Base-by-base conservation (phyloP, 2,888 invertebrate genomes). In the Spialia ferax region DNA sequence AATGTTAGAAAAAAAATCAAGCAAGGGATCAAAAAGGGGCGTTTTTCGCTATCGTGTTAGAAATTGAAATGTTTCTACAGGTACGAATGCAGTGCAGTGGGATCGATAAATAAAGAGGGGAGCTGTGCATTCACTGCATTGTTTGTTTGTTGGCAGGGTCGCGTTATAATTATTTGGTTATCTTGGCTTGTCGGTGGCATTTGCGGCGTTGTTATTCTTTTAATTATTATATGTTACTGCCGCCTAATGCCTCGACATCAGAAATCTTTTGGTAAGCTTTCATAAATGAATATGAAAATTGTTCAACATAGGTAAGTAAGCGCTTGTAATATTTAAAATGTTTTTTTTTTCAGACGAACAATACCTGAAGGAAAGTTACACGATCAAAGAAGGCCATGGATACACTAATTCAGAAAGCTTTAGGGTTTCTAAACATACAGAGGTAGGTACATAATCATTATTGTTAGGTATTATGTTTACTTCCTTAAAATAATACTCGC, bases 161-260 rank as follows among this genome's bases (percentile, higher is more conserved):
- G 93, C 73, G 86, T 91, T 87, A 90, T 92, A 91, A 87, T 91
- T 86, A 85, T 93, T 89, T 94, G 94, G 93, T 91, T 93, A 82
- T 91, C 91, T 84, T 94, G 94, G 94, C 90, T 94, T 85, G 84
- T 92, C 74, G 95, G 95, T 70, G 95, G 95, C 71, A 92, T 96
- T 77, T 95, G 95, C 78, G 95, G 95, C 78, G 95, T 95, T 79
- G 86, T 95, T 78, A 91, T 96, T 84, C 94, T 95, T 83, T 94
- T 95, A 75, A 89, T 95, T 82, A 89, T 96, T 79, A 92, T 96
- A 79, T 96, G 95, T 89, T 95, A 95, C 86, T 96, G 95, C 86
- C 95, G 96, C 93, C 94, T 95, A 83, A 95, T 96, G 95, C 96
- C 96, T 78, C 95, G 95, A 73, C 94, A 95, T 81, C 95, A 96